phyloP scores from a whole-genome alignment of 2,113 vertebrate species.

The Chinchilla lanigera region DNA sequence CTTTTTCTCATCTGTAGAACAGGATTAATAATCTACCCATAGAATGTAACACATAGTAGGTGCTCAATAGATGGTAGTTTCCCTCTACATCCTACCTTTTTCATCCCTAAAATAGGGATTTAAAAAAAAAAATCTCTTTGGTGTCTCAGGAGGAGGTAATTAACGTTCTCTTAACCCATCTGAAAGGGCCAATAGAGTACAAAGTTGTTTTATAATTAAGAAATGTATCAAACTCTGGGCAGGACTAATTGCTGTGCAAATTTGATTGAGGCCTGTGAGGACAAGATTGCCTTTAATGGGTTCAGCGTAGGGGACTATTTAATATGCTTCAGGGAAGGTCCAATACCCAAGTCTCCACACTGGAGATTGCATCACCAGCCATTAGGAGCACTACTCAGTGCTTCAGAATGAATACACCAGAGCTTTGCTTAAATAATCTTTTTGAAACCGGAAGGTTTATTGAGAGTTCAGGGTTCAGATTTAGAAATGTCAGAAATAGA shows the following conservation, averaged over 20 bases:
- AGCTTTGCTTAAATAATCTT: constrained; percentile 79
- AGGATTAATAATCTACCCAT: background rate
- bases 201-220: constrained; percentile 84
- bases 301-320: constrained; percentile 67
- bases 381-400: constrained; percentile 35
- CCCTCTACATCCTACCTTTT: constrained; percentile 38
- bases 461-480: constrained; percentile 78
- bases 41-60: background rate
- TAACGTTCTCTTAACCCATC: constrained; percentile 78
- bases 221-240: constrained; percentile 80
- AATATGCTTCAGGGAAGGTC: constrained; percentile 73
- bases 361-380: constrained; percentile 39
- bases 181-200: constrained; percentile 79
- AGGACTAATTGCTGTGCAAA: constrained; percentile 82
- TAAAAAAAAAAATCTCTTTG: constrained; percentile 57
- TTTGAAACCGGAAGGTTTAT: constrained; percentile 77
- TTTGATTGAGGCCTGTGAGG: constrained; percentile 80
- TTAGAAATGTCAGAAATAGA: constrained; percentile 82
- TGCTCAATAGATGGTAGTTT: background rate
- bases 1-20: background rate
- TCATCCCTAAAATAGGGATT: constrained; percentile 48
- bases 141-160: constrained; percentile 79
- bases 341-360: background rate
- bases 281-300: constrained; percentile 76
- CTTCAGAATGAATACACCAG: constrained; percentile 60